Base-by-base conservation (phyloP, 1,140 invertebrate genomes). In the Schmidtea mediterranea region DNA sequence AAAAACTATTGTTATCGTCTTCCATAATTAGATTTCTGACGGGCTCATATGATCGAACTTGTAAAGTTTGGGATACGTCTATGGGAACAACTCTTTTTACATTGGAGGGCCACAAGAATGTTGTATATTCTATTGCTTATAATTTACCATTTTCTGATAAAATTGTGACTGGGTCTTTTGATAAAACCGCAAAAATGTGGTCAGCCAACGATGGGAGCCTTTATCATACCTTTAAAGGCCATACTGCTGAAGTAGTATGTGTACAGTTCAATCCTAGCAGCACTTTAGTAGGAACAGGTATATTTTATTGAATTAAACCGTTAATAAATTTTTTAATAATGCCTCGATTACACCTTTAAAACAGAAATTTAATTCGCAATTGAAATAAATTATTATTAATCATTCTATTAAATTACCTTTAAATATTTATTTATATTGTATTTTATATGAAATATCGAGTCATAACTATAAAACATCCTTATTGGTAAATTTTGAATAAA, bases 1-100 rank as follows among this genome's bases (percentile, higher is more conserved):
- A n/a, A n/a, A n/a, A n/a, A n/a, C n/a, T n/a, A n/a, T n/a, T n/a
- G n/a, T n/a, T n/a, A n/a, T n/a, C n/a, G n/a, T n/a, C n/a, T n/a
- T n/a, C n/a, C n/a, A n/a, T n/a, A n/a, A 57, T 19, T 57, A 80
- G 77, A 60, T 80, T 77, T 62, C 62, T 80, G 45, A 77, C 78
- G 1, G 78, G 77, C 43, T 80, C 78, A 62, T 81, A 80, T 60
- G 78, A 82, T 61, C 65, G 78, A 55, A 80, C 78, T n/a, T 80
- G 78, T 63, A 79, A 78, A 61, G 67, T 81, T 50, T 80, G 79
- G 74, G 72, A 78, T 59, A 74, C 77, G 51, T 72, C 75, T 46
- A 70, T 70, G n/a, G 77, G 77, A 26, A 67, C 69, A 47, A 76
- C 79, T 57, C 59, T 75, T 53, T 69, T 73, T 56, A 73, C 74